phyloP scores from a whole-genome alignment of 2,797 vertebrate genomes.

The Semaprochilodus insignis region DNA sequence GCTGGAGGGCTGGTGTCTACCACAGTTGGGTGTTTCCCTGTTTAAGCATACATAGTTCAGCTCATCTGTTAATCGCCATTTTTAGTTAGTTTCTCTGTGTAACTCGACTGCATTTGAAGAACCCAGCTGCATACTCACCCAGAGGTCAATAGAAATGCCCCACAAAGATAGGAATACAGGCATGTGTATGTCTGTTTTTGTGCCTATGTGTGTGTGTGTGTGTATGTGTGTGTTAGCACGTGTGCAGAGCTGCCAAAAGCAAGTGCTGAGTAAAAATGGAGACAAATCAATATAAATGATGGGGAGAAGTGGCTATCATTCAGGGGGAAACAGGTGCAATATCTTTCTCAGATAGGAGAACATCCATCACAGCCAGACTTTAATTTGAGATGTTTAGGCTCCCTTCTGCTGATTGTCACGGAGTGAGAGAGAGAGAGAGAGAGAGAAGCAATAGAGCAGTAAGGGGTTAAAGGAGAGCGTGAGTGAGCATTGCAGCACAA shows the following conservation, averaged over 20 bases:
- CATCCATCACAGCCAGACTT: constrained; percentile 79
- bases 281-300: constrained; percentile 82
- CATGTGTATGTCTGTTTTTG: neutral
- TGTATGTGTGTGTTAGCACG: constrained; percentile 17
- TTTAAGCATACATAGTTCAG: too few species aligned
- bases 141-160: neutral
- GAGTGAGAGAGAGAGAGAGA: neutral
- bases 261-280: constrained; percentile 56
- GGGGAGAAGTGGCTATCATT: constrained; percentile 76
- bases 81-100: too few species aligned
- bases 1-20: too few species aligned
- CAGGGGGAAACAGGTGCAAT: constrained; percentile 75
- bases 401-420: constrained; percentile 74
- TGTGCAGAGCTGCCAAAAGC: constrained; percentile 24
- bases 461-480: neutral
- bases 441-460: constrained; percentile 5
- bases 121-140: too few species aligned
- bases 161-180: neutral
- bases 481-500: neutral
- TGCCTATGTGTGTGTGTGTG: constrained; percentile 3
- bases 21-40: too few species aligned
- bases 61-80: too few species aligned
- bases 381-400: constrained; percentile 82
- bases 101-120: too few species aligned
- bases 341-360: constrained; percentile 75